Conservation (phyloP, 2,888 invertebrate species). For the Panzeria rudis region DNA sequence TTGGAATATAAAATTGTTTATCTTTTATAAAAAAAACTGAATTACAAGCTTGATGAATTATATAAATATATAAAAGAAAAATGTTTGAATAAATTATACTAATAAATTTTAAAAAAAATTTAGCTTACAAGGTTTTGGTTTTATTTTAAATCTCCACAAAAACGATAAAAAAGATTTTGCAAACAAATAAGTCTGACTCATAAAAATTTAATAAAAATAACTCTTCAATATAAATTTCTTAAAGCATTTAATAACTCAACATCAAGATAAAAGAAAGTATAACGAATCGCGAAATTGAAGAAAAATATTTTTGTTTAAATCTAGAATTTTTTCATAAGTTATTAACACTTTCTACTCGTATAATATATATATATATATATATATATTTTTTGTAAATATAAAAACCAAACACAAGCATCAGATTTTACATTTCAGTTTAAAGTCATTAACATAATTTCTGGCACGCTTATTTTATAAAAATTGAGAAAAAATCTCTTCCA, state of each 20-base stretch:
- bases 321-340: background rate
- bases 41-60: too few species aligned
- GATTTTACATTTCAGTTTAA: conserved; percentile 1
- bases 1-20: too few species aligned
- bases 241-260: background rate
- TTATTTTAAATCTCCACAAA: background rate
- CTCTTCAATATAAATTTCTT: background rate
- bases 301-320: background rate
- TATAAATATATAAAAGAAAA: too few species aligned
- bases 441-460: conserved; percentile 60
- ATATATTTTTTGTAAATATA: too few species aligned
- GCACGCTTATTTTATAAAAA: conserved; percentile 27
- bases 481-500: too few species aligned
- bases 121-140: too few species aligned
- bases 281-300: background rate
- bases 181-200: background rate
- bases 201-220: background rate
- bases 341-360: conserved; percentile 12
- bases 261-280: background rate
- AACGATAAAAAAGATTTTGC: background rate
- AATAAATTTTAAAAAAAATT: too few species aligned
- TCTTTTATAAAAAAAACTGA: too few species aligned
- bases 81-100: too few species aligned
- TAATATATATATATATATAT: too few species aligned
- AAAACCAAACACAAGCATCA: background rate